Evolutionary conservation across 2,888 invertebrate species (phyloP).

Genomic region (Leptopilina syphax): DNA sequence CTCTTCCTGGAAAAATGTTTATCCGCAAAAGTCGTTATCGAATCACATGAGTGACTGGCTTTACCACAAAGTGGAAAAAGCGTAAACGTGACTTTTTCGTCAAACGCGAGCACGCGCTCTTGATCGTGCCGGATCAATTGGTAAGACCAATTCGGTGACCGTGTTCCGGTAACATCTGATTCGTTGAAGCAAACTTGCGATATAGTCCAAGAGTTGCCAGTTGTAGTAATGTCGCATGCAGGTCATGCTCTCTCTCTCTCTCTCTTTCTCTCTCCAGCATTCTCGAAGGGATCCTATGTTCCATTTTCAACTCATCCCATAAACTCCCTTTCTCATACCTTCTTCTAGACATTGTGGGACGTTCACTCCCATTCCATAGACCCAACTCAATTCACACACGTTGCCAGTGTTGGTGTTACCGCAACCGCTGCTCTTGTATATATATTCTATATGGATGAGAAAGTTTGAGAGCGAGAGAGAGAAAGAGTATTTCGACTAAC

Average conservation of each 20-base stretch:
- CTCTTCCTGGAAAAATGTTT: background rate
- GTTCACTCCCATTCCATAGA: background rate
- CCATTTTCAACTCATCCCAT: constrained; percentile 6
- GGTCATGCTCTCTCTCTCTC: constrained; percentile 49
- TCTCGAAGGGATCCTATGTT: constrained; percentile 22
- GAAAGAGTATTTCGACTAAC: background rate
- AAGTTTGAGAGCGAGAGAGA: background rate
- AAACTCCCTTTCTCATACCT: constrained; percentile 35
- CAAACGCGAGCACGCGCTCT: constrained; percentile 24
- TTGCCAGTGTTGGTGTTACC: constrained; percentile 42
- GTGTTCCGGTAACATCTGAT: constrained; percentile 62
- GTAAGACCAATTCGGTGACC: constrained; percentile 48
- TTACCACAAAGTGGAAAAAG: constrained; percentile 38
- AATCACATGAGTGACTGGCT: constrained; percentile 32
- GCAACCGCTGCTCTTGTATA: constrained; percentile 40
- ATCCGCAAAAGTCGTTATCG: constrained; percentile 29
- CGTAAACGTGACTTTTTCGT: constrained; percentile 39
- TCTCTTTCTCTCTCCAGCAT: background rate
- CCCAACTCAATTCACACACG: constrained; percentile 1
- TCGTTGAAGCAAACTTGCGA: constrained; percentile 58
- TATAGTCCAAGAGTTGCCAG: constrained; percentile 45
- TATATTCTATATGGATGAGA: background rate
- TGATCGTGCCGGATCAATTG: constrained; percentile 40
- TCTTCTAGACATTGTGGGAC: background rate
- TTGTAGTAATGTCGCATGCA: constrained; percentile 55